phyloP scores from a whole-genome alignment of 2,888 invertebrate species.

The Julus scandinavius region DNA sequence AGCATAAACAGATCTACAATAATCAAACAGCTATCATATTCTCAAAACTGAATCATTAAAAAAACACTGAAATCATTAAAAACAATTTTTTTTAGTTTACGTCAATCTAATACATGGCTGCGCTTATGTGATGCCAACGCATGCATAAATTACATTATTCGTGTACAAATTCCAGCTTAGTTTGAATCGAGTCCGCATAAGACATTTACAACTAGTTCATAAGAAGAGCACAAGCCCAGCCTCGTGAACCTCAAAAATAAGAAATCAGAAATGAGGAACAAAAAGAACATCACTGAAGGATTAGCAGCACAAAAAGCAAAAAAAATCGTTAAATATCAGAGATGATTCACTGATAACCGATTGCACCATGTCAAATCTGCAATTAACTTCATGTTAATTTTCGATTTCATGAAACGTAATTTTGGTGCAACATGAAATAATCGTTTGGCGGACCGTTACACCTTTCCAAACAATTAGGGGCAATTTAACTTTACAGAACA shows the following conservation, averaged over 20 bases:
- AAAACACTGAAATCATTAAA: not conserved
- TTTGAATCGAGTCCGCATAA: slow-evolving; percentile 4
- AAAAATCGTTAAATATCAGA: not conserved
- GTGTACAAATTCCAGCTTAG: slow-evolving; percentile 17
- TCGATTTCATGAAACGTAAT: too few relatives aligned
- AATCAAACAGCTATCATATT: too few relatives aligned
- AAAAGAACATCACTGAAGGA: not conserved
- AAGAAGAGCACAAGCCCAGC: slow-evolving; percentile 20
- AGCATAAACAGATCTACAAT: too few relatives aligned
- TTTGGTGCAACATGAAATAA: too few relatives aligned
- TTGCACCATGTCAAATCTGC: not conserved
- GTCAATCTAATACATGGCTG: slow-evolving; percentile 33
- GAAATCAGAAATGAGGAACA: not conserved
- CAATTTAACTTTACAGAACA: too few relatives aligned
- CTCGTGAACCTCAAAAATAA: not conserved
- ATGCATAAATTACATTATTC: slow-evolving; percentile 25
- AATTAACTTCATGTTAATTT: not conserved
- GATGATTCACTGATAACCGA: not conserved
- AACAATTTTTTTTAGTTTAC: slow-evolving; percentile 4
- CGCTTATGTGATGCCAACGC: slow-evolving; percentile 13
- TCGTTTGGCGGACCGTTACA: too few relatives aligned
- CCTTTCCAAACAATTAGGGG: too few relatives aligned
- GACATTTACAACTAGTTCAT: slow-evolving; percentile 33
- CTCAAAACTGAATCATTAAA: too few relatives aligned
- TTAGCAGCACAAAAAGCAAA: not conserved